Conservation (phyloP, 2,797 vertebrate species). For the Crax fasciolata region DNA sequence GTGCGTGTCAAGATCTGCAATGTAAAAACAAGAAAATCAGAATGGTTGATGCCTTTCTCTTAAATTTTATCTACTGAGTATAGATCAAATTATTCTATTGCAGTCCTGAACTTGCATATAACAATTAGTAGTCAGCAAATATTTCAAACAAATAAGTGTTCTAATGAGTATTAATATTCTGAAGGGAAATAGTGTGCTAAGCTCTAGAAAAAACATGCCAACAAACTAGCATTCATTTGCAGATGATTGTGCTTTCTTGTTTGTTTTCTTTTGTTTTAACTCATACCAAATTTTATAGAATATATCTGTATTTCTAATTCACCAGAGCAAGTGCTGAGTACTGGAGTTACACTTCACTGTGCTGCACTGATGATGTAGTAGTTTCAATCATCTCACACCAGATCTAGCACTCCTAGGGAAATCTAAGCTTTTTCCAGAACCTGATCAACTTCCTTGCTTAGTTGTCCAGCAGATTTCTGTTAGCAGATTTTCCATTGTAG, state of each 20-base stretch:
- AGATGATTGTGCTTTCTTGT: not conserved
- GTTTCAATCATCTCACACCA: not conserved
- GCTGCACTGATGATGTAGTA: rapidly evolving
- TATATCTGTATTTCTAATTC: not conserved
- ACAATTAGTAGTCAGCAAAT: not conserved
- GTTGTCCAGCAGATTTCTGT: not conserved
- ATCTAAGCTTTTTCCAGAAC: not conserved
- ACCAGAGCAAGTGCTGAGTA: not conserved
- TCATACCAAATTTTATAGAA: not conserved
- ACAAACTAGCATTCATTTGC: not conserved
- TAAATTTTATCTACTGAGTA: not conserved
- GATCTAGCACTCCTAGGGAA: not conserved
- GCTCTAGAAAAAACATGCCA: not conserved
- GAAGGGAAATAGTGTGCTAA: not conserved
- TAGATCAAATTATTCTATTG: not conserved
- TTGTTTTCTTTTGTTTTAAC: not conserved
- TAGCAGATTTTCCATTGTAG: not conserved
- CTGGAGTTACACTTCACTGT: not conserved
- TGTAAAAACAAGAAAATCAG: not conserved
- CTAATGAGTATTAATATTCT: not conserved
- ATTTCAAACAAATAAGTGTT: not conserved
- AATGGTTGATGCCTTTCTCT: not conserved
- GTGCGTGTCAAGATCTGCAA: not conserved
- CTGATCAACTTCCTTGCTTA: not conserved
- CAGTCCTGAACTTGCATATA: not conserved